phyloP scores from a whole-genome alignment of 2,113 vertebrate genomes.

The Nycticorax nycticorax region DNA sequence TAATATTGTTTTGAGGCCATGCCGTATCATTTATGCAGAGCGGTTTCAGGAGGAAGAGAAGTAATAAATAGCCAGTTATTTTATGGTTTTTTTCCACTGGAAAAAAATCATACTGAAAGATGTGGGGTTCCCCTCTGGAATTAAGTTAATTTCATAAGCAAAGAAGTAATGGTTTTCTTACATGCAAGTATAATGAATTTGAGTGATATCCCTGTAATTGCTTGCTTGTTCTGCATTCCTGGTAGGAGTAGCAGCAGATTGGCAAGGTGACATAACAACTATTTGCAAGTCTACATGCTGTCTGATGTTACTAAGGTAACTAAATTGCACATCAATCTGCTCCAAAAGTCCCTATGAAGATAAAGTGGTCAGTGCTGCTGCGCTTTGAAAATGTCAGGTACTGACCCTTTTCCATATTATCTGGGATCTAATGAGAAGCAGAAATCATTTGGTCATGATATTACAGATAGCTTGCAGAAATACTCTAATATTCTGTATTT shows the following conservation, averaged over 20 bases:
- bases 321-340: background rate
- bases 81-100: background rate
- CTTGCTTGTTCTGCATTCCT: background rate
- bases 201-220: background rate
- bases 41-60: background rate
- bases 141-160: background rate
- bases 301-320: constrained; percentile 55
- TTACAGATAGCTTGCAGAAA: background rate
- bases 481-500: background rate
- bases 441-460: background rate
- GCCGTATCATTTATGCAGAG: background rate
- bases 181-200: background rate
- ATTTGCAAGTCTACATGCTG: background rate
- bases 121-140: background rate
- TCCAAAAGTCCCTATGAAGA: constrained; percentile 1
- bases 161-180: background rate
- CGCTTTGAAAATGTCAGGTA: constrained; percentile 14
- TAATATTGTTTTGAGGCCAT: background rate
- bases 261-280: constrained; percentile 16
- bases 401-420: background rate
- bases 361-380: constrained; percentile 9
- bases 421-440: background rate
- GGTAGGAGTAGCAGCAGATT: background rate
- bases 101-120: background rate
- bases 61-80: background rate